Evolutionary conservation across 2,797 vertebrate species (phyloP).

Genomic region (Valencia hispanica): DNA sequence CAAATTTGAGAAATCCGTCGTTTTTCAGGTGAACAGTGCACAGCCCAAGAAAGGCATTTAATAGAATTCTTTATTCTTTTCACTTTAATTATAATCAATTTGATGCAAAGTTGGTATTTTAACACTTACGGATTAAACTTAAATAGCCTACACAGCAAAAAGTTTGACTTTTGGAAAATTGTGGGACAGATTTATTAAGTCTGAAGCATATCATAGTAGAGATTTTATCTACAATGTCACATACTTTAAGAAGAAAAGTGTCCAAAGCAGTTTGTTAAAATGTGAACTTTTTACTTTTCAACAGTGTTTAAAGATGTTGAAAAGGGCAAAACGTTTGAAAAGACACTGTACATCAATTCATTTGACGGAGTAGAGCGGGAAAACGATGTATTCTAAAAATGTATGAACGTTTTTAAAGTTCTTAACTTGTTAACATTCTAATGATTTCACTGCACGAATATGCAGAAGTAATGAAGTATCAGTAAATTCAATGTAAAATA

Average conservation of each 20-base stretch:
- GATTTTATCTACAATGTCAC: neutral
- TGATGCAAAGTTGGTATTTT: neutral
- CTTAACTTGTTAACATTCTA: neutral
- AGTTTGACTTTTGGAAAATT: neutral
- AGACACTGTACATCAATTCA: neutral
- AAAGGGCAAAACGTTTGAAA: neutral
- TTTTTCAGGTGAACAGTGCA: neutral
- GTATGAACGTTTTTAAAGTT: neutral
- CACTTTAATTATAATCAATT: neutral
- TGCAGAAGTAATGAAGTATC: neutral
- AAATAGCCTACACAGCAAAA: neutral
- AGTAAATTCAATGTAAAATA: neutral
- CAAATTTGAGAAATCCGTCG: neutral
- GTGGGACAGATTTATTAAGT: neutral
- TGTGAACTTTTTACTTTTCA: neutral
- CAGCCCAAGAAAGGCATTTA: too few species aligned
- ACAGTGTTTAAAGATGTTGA: neutral
- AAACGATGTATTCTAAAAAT: neutral
- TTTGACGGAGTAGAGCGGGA: neutral
- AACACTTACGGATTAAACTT: neutral
- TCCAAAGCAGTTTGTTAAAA: neutral
- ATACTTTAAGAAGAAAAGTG: neutral
- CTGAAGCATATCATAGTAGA: neutral
- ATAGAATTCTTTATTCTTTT: neutral
- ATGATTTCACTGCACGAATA: neutral